phyloP scores from a whole-genome alignment of 2,113 vertebrate species.

The Seriola quinqueradiata region DNA sequence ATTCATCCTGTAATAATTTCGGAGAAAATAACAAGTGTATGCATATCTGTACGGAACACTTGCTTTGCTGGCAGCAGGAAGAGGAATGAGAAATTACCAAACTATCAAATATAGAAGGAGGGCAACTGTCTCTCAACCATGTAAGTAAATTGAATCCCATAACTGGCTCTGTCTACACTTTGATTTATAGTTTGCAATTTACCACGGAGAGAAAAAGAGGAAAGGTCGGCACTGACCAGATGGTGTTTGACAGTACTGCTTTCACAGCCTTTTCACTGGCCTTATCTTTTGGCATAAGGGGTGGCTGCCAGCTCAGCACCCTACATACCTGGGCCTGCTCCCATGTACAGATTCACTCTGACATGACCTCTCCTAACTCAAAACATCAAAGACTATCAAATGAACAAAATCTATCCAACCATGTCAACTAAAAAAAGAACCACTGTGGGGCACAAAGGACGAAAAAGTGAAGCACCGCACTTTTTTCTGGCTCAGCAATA shows the following conservation, averaged over 20 bases:
- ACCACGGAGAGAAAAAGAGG: slow-evolving; percentile 34
- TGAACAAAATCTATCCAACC: slow-evolving; percentile 35
- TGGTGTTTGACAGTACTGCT: slow-evolving; percentile 65
- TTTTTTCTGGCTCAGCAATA: slow-evolving; percentile 25
- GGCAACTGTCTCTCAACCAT: slow-evolving; percentile 25
- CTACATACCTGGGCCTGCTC: slow-evolving; percentile 66
- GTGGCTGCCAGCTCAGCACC: slow-evolving; percentile 52
- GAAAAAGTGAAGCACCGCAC: slow-evolving; percentile 13
- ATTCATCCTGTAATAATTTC: slow-evolving; percentile 42
- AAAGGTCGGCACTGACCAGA: slow-evolving; percentile 59
- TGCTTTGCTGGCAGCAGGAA: slow-evolving; percentile 17
- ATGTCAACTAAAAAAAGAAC: slow-evolving; percentile 43
- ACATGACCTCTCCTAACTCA: slow-evolving; percentile 62
- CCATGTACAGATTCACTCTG: slow-evolving; percentile 48
- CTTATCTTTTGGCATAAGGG: slow-evolving; percentile 66
- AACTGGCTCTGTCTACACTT: slow-evolving; percentile 27
- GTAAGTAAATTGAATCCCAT: slow-evolving; percentile 42
- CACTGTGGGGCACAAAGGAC: slow-evolving; percentile 10
- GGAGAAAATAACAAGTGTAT: slow-evolving; percentile 47
- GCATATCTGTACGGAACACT: slow-evolving; percentile 20
- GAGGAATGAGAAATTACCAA: slow-evolving; percentile 16
- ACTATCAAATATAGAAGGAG: slow-evolving; percentile 37
- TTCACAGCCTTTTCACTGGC: slow-evolving; percentile 55
- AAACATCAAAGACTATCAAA: slow-evolving; percentile 74
- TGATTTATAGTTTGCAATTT: slow-evolving; percentile 72